Base-by-base conservation (phyloP, 2,113 vertebrate species). In the Limanda limanda region DNA sequence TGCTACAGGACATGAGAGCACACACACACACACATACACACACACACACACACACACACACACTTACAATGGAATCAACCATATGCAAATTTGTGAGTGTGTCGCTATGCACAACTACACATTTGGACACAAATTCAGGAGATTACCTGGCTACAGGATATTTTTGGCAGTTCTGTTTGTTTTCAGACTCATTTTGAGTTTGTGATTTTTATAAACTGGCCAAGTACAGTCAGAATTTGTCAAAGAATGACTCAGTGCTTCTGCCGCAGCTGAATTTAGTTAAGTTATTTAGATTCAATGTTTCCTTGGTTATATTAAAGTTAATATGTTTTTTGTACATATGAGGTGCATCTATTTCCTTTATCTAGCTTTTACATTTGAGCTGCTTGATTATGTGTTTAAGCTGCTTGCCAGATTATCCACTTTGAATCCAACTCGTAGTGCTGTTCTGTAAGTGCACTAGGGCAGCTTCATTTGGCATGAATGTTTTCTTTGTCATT, bases 1-100 rank as follows among this genome's bases (percentile, higher is more conserved):
- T 87, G 87, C 76, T 76, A 55, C 60, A 56, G 60, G 55, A 55
- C 78, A 76, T 66, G 54, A 58, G 55, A 52, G 51, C 15, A 18
- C 17, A 59, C 23, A 59, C 47, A 48, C 17, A 17, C 45, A 48
- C 45, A 63, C 27, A 59, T 15, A 48, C 45, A 48, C 15, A 15
- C 45, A 48, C 15, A 15, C 45, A 17, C 45, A 59, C 27, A 59
- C 45, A 48, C 45, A 48, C 17, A 15, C 47, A 48, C 47, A 63
- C 27, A 59, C 47, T 17, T 15, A 48, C 18, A 17, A 51, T 51
- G 18, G 17, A 51, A 51, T 51, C 47, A 6, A 51, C 15, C 4
- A 5, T 1, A 51, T 51, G 47, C 47, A 48, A 48, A 48, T 54
- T 20, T 54, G 20, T 54, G 17, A 48, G 12, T 54, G 52, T 54